A percentile compares a stretch with the other conserved stretches of the same genome.
phyloP scores from a whole-genome alignment of 2,888 invertebrate species.

The Drosophila buzzatii region DNA sequence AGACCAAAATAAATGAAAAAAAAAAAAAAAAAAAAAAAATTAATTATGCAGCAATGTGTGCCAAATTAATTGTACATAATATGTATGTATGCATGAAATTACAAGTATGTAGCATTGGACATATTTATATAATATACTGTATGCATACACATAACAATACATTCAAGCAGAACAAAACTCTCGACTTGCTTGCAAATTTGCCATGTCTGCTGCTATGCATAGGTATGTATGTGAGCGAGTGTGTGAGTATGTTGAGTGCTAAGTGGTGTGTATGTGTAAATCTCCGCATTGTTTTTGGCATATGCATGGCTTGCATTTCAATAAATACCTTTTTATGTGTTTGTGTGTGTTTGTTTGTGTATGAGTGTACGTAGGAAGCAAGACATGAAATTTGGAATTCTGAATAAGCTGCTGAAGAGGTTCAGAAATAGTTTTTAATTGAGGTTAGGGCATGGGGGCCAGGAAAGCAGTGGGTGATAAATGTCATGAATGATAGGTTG shows the following conservation, averaged over 20 bases:
- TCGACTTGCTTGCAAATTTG: constrained; percentile 63
- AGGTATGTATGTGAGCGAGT: constrained; percentile 1
- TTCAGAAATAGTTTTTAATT: constrained; percentile 19
- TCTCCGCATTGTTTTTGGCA: constrained; percentile 59
- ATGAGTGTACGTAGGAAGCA: constrained; percentile 11
- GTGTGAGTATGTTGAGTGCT: constrained; percentile 14
- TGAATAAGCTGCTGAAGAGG: constrained; percentile 25
- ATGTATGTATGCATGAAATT: constrained; percentile 6
- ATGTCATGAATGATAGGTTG: constrained; percentile 1
- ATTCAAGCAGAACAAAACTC: constrained; percentile 60
- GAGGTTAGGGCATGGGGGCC: background rate
- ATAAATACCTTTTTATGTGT: constrained; percentile 21
- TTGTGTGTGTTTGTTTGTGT: background rate
- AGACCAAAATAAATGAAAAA: constrained; percentile 20
- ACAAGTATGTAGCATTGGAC: background rate
- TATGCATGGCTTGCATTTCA: constrained; percentile 39
- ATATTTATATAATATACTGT: constrained; percentile 21
- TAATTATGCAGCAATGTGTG: constrained; percentile 55
- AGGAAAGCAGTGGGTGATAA: background rate
- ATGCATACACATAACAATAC: constrained; percentile 56
- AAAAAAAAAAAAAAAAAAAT: background rate
- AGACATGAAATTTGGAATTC: constrained; percentile 39
- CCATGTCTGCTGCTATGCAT: constrained; percentile 13
- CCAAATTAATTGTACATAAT: constrained; percentile 73
- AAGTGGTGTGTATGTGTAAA: constrained; percentile 16